Base-by-base conservation (phyloP, 1,140 invertebrate genomes). In the Fopius arisanus region DNA sequence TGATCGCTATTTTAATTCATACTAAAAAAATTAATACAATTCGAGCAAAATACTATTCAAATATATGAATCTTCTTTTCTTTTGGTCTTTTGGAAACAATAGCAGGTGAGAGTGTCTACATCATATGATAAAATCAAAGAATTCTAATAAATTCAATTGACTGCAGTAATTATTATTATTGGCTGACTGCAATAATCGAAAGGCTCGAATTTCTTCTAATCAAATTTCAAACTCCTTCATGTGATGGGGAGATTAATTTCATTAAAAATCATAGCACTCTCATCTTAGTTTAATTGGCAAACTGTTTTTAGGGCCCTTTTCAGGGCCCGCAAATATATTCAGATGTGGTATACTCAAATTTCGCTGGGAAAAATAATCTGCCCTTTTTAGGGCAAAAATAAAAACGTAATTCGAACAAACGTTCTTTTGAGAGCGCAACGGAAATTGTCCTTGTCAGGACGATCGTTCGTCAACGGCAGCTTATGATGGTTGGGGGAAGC, bases 271-370 rank as follows among this genome's bases (percentile, higher is more conserved):
- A 51, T n/a, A 6, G 40, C 41, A 54, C 68, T 43, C 74, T 75
- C 67, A 10, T 67, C 62, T 28, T 71, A 29, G 41, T 66, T 16
- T 54, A 54, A 71, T 74, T 71, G 21, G 41, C 48, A 71, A 31
- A 70, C 62, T 54, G 54, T 78, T 77, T 81, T 82, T 83, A 86
- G 85, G 86, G 86, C 79, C 85, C 85, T 84, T 82, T 80, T 82
- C 74, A 83, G 86, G 86, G 84, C 85, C 86, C 86, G 84, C 86
- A 87, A 83, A 83, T 83, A 16, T 31, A 33, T 86, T 70, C 75
- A 0, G 9, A 82, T 74, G 78, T 4, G 72, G 63, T 80, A 77
- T 75, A 74, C 66, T 77, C 65, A 63, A 16, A 33, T 54, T 37
- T 51, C 21, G n/a, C 48, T 78, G 75, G 62, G 76, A 51, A 77